A percentile compares a stretch with the other conserved stretches of the same genome.
phyloP scores from a whole-genome alignment of 2,113 vertebrate genomes.

The Thunnus thynnus region DNA sequence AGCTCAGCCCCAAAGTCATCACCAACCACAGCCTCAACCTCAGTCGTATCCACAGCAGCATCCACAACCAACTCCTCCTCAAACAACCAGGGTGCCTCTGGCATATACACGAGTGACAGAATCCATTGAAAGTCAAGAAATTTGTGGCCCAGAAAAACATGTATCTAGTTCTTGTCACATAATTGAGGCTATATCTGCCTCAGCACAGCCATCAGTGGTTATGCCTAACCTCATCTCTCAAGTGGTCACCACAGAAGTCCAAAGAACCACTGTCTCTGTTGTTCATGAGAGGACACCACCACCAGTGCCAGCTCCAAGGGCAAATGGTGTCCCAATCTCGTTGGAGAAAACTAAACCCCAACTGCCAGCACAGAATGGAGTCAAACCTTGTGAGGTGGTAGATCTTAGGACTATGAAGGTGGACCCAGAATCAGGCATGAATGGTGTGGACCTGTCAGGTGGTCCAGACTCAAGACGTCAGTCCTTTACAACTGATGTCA shows the following conservation, averaged over 20 bases:
- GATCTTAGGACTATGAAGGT: conserved; percentile 93
- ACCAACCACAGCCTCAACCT: conserved; percentile 69
- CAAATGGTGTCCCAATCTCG: conserved; percentile 83
- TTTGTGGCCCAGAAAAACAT: conserved; percentile 85
- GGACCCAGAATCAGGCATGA: conserved; percentile 85
- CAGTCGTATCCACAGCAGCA: conserved; percentile 71
- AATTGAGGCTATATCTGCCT: conserved; percentile 85
- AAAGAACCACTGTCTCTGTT: conserved; percentile 87
- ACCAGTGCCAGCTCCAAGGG: conserved; percentile 77
- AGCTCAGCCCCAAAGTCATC: conserved; percentile 63
- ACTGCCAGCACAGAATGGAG: conserved; percentile 85
- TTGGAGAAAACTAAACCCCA: conserved; percentile 82
- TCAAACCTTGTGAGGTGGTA: conserved; percentile 89
- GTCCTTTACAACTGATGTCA: conserved; percentile 80
- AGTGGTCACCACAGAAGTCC: conserved; percentile 86
- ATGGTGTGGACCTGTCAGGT: conserved; percentile 87
- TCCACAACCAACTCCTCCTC: conserved; percentile 73
- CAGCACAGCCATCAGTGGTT: conserved; percentile 79
- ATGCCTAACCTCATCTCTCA: conserved; percentile 85
- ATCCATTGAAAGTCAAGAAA: conserved; percentile 86
- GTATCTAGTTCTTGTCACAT: conserved; percentile 87
- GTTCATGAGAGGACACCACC: conserved; percentile 83
- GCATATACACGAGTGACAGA: conserved; percentile 87
- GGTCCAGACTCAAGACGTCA: conserved; percentile 86
- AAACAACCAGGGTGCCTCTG: conserved; percentile 84